A percentile compares a stretch with the other conserved stretches of the same genome.
Conservation (phyloP, 1,140 invertebrate genomes). For the Drosophila kepulauana region DNA sequence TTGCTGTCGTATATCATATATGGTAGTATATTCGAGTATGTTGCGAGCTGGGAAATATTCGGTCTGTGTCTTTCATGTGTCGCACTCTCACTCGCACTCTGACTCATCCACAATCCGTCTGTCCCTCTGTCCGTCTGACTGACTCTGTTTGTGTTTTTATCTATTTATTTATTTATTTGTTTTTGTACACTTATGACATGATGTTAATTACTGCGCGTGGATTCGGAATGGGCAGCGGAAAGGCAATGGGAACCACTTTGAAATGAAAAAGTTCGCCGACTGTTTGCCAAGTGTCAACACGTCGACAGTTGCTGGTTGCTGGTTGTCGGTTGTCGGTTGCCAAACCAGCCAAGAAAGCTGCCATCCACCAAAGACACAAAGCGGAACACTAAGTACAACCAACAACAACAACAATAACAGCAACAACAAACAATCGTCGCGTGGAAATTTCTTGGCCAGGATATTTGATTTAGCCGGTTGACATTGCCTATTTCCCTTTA, state of each 20-base stretch:
- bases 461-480: slow-evolving; percentile 48
- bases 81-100: slow-evolving; percentile 31
- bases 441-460: slow-evolving; percentile 30
- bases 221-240: slow-evolving; percentile 37
- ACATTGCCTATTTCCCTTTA: slow-evolving; percentile 31
- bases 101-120: slow-evolving; percentile 36
- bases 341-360: slow-evolving; percentile 43
- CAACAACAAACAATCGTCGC: slow-evolving; percentile 25
- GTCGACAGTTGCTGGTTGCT: slow-evolving; percentile 19
- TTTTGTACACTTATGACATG: slow-evolving; percentile 81
- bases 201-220: slow-evolving; percentile 77
- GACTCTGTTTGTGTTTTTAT: slow-evolving; percentile 54
- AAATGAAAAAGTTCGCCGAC: slow-evolving; percentile 55
- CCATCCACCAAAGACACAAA: slow-evolving; percentile 30
- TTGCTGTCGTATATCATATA: slow-evolving; percentile 65
- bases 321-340: slow-evolving; percentile 6
- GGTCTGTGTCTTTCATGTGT: slow-evolving; percentile 74
- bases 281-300: slow-evolving; percentile 48
- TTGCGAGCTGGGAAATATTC: slow-evolving; percentile 71
- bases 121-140: slow-evolving; percentile 36
- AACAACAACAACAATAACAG: slow-evolving; percentile 12
- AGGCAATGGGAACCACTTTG: slow-evolving; percentile 48
- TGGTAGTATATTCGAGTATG: not conserved
- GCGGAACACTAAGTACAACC: slow-evolving; percentile 14
- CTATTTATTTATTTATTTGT: slow-evolving; percentile 78